phyloP scores from a whole-genome alignment of 2,888 invertebrate species.

The Agriotes lineatus region DNA sequence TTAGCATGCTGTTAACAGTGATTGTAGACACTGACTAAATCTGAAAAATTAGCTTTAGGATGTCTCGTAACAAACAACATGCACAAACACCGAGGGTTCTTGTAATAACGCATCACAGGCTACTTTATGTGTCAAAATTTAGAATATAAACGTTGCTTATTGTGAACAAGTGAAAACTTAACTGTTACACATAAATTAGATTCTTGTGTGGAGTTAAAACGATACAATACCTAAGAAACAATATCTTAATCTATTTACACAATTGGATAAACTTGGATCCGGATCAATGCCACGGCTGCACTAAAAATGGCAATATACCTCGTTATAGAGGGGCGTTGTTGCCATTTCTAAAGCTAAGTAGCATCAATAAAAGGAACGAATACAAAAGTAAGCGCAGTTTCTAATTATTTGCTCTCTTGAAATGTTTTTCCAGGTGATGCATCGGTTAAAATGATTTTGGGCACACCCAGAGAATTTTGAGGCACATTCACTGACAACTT shows the following conservation, averaged over 20 bases:
- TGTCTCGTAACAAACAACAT: neutral
- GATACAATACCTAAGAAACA: neutral
- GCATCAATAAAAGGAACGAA: conserved; percentile 27
- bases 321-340: conserved; percentile 49
- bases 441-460: conserved; percentile 36
- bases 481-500: conserved; percentile 70
- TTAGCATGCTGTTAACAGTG: neutral
- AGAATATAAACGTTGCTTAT: conserved; percentile 8
- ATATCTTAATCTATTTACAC: neutral
- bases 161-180: too few relatives aligned
- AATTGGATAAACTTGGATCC: neutral
- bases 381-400: conserved; percentile 19
- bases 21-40: neutral
- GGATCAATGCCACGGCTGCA: conserved; percentile 30
- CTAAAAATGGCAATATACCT: conserved; percentile 49
- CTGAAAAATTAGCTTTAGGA: neutral
- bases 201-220: neutral
- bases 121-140: conserved; percentile 19
- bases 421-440: conserved; percentile 38
- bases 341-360: conserved; percentile 48
- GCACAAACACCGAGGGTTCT: neutral
- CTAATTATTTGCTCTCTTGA: conserved; percentile 37
- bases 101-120: conserved; percentile 13
- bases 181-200: neutral
- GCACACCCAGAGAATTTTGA: conserved; percentile 38